These are phyloP conservation scores for Echinops telfairi DNA, from an alignment of 2,113 vertebrate species.

Conservation along the genomic window DNA sequence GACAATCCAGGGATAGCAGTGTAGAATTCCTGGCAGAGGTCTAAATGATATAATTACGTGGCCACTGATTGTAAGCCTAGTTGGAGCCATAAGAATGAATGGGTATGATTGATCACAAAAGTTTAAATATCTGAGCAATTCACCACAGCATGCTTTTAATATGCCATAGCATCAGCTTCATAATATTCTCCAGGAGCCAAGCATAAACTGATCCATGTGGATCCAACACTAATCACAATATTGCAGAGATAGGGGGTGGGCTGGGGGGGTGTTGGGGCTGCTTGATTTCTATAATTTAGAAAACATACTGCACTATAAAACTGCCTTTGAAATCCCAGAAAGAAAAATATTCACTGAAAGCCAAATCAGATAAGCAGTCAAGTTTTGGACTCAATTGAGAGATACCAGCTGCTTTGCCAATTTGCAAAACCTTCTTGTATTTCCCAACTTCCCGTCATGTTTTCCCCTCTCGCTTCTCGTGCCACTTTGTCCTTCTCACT, in stretches of 20 bases:
- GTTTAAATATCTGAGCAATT: slow-evolving; percentile 54
- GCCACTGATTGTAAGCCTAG: slow-evolving; percentile 19
- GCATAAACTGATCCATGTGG: slow-evolving; percentile 54
- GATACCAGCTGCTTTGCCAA: slow-evolving; percentile 44
- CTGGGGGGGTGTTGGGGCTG: slow-evolving; percentile 2
- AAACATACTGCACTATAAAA: slow-evolving; percentile 66
- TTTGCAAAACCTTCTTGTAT: slow-evolving; percentile 50
- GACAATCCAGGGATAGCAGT: background rate
- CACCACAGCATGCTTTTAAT: slow-evolving; percentile 44
- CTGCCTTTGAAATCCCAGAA: slow-evolving; percentile 62
- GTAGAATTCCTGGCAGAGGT: slow-evolving; percentile 6
- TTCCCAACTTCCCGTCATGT: slow-evolving; percentile 44
- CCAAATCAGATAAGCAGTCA: slow-evolving; percentile 58
- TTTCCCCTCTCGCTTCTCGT: slow-evolving; percentile 31
- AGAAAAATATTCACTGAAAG: slow-evolving; percentile 67
- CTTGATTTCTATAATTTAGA: slow-evolving; percentile 72
- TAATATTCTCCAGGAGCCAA: slow-evolving; percentile 45
- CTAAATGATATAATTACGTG: background rate
- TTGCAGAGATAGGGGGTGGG: background rate
- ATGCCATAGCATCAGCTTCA: background rate
- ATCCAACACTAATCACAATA: slow-evolving; percentile 62
- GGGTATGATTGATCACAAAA: background rate
- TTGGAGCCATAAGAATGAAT: background rate
- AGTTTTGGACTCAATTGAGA: slow-evolving; percentile 52
- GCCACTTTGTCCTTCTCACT: slow-evolving; percentile 61